Conservation (phyloP, 2,113 vertebrate genomes). For the Chaetorhynchus papuensis region DNA sequence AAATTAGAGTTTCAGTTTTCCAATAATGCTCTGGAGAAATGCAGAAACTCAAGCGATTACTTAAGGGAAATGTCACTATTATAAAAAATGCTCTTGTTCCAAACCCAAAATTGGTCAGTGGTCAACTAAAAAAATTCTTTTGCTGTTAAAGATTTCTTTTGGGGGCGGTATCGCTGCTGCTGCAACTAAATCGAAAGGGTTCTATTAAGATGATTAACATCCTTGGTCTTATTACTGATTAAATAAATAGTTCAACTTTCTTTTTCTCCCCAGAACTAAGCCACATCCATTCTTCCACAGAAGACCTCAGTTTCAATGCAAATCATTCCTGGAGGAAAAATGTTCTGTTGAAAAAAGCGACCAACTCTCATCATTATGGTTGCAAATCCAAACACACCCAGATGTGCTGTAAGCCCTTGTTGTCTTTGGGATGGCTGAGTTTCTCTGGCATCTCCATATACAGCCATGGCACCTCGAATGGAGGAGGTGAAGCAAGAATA, state of each 20-base stretch:
- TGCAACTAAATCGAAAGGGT: neutral
- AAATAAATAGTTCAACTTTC: neutral
- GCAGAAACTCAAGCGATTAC: neutral
- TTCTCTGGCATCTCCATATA: neutral
- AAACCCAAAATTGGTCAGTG: neutral
- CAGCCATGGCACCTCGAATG: accelerated
- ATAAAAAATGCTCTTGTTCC: neutral
- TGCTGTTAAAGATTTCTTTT: neutral
- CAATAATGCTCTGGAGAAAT: neutral
- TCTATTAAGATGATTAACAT: neutral
- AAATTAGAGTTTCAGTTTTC: constrained; percentile 3
- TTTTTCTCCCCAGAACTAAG: neutral
- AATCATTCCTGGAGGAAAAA: neutral
- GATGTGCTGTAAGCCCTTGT: neutral
- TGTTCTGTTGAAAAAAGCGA: neutral
- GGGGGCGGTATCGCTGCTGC: neutral
- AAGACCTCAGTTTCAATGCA: neutral
- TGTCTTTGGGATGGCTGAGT: neutral
- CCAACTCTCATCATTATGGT: neutral
- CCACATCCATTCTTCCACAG: neutral
- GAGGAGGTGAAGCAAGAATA: neutral
- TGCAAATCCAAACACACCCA: neutral
- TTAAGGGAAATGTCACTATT: neutral
- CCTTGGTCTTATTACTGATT: constrained; percentile 8
- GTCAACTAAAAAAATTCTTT: constrained; percentile 1